A percentile compares a stretch with the other conserved stretches of the same genome.
These are phyloP conservation scores for Acanthisitta chloris DNA, from an alignment of 2,113 vertebrate species.

Conservation along the genomic window DNA sequence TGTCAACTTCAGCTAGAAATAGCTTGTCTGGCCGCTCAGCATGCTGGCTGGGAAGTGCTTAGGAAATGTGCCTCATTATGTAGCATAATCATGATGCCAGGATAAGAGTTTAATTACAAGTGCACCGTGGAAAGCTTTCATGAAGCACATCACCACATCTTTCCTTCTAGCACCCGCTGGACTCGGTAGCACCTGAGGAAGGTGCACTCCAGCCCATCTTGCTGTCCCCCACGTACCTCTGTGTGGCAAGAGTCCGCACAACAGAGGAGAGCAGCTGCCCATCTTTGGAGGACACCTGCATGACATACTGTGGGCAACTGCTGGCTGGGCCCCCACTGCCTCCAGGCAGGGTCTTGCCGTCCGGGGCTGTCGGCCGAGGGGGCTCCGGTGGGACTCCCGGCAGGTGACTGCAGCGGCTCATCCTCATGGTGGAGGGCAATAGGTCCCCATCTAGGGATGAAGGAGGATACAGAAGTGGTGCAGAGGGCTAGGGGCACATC, in stretches of 20 bases:
- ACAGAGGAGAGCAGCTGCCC: constrained; percentile 80
- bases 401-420: constrained; percentile 78
- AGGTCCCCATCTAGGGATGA: constrained; percentile 74
- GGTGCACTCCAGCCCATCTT: not conserved
- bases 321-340: constrained; percentile 51
- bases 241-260: constrained; percentile 73
- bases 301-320: constrained; percentile 80
- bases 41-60: accelerated
- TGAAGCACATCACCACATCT: not conserved
- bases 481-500: not conserved
- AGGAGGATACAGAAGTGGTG: not conserved
- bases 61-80: accelerated
- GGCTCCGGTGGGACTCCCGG: constrained; percentile 78
- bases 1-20: no score
- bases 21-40: not conserved
- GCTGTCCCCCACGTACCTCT: constrained; percentile 64
- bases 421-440: constrained; percentile 79
- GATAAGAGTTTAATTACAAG: accelerated
- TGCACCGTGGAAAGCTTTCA: not conserved
- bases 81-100: not conserved
- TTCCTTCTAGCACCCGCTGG: no score
- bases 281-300: constrained; percentile 81
- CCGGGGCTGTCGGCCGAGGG: constrained; percentile 29
- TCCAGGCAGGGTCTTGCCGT: constrained; percentile 69
- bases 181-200: not conserved